Evolutionary conservation across 2,113 vertebrate genomes (phyloP), one percentile per base, ranked within the genome.

Genomic region (Pelusios castaneus): DNA sequence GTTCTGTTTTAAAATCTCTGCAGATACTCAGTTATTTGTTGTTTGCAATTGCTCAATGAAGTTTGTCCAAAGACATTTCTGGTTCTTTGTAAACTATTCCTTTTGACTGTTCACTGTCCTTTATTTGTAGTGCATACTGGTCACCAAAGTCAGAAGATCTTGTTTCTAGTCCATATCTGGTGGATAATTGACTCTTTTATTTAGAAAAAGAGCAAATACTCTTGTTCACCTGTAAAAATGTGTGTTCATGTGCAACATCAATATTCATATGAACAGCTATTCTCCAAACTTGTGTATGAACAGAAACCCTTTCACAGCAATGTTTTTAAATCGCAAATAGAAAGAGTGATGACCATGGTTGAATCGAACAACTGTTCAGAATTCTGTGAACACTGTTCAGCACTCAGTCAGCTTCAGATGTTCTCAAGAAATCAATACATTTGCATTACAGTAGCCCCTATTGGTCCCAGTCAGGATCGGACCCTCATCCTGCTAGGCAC

Each of bases 11-110:
- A n/a, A 70, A 70, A 70, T 70, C 63, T 70, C 7, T 38, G 60
- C 43, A 91, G 88, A 87, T 75, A 96, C 89, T 3, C 86, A 75
- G 89, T 96, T 88, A 49, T 95, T 92, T 95, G 47, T 56, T 92
- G 14, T 55, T 56, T 94, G 21, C 89, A 87, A 88, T 90, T 60
- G 83, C 76, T 56, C 87, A 70, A 79, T 92, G 81, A 92, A 87
- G 24, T 90, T 93, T 87, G 29, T 76, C 85, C 52, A 89, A 92
- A 89, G 51, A 11, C 34, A 92, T 92, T 91, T 84, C 83, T 94
- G 58, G 47, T 16, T 89, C 60, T 92, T 94, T 49, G 5, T 13
- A 67, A 87, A 82, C 38, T 47, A 80, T 27, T 81, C 56, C 47
- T 6, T 34, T 10, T 14, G 10, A 27, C 3, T 27, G 22, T 87